Evolutionary conservation across 1,140 invertebrate genomes (phyloP).

Genomic region (Gonatopus flavifemur): DNA sequence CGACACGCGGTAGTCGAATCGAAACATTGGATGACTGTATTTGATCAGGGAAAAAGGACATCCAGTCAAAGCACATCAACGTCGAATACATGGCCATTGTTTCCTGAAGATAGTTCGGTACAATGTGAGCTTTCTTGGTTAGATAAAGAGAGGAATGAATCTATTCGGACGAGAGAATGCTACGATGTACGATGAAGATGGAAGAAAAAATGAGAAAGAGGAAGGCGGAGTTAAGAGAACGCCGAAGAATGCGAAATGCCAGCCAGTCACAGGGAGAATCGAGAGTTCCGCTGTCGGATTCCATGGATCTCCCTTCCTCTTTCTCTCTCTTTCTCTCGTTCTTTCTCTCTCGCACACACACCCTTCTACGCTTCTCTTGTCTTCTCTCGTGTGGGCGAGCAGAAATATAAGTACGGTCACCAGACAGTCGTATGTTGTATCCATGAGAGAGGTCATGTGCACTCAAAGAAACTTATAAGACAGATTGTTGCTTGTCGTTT

Average conservation of each 20-base stretch:
- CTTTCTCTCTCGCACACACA: not conserved
- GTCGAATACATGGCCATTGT: conserved; percentile 17
- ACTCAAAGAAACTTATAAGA: no score
- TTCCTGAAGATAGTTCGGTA: conserved; percentile 9
- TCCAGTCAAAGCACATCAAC: conserved; percentile 18
- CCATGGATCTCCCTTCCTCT: conserved; percentile 7
- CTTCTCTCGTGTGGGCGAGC: not conserved
- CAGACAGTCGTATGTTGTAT: no score
- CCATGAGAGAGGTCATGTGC: no score
- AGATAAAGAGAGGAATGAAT: not conserved
- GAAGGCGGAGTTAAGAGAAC: not conserved
- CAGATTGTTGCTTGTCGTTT: no score
- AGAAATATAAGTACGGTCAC: no score
- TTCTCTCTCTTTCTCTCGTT: not conserved
- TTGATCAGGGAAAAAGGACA: no score
- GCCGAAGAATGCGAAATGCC: conserved; percentile 19
- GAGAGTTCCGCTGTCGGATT: conserved; percentile 20
- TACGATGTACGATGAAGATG: not conserved
- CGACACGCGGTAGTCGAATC: no score
- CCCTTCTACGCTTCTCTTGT: not conserved
- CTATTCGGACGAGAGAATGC: not conserved
- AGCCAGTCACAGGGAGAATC: conserved; percentile 2
- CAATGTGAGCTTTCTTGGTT: conserved; percentile 6
- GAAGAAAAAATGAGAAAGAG: no score
- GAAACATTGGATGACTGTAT: no score